A percentile compares a stretch with the other conserved stretches of the same genome.
These are phyloP conservation scores for Synanceia verrucosa DNA, from an alignment of 2,797 vertebrate genomes.

Conservation along the genomic window DNA sequence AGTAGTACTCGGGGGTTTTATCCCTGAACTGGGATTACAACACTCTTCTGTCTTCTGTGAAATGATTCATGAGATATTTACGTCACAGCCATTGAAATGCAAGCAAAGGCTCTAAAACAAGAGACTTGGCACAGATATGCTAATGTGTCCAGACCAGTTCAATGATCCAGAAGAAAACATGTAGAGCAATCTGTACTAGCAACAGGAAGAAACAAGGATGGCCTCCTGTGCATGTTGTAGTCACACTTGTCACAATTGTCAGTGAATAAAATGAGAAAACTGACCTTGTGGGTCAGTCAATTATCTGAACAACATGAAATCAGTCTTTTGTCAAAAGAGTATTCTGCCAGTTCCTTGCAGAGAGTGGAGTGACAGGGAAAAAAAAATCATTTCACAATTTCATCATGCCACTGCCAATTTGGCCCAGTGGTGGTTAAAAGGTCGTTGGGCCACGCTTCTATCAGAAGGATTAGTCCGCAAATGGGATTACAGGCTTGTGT, in stretches of 20 bases:
- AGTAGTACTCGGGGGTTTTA: background rate
- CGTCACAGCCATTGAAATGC: no score
- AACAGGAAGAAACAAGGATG: background rate
- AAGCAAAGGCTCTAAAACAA: slow-evolving; percentile 10
- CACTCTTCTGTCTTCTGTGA: background rate
- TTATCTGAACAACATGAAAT: slow-evolving; percentile 24
- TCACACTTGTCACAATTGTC: background rate
- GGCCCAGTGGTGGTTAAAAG: slow-evolving; percentile 50
- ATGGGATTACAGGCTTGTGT: slow-evolving; percentile 61
- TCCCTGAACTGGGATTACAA: background rate
- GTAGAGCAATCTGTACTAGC: background rate
- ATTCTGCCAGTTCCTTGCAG: slow-evolving; percentile 24
- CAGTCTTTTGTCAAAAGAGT: slow-evolving; percentile 32
- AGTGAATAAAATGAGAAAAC: slow-evolving; percentile 12
- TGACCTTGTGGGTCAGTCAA: slow-evolving; percentile 16
- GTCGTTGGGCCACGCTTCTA: slow-evolving; percentile 47
- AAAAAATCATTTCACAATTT: slow-evolving; percentile 31
- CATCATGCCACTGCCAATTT: slow-evolving; percentile 49
- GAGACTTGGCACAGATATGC: background rate
- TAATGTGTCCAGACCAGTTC: background rate
- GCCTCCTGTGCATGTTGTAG: background rate
- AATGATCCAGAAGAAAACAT: background rate
- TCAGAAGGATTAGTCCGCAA: slow-evolving; percentile 66
- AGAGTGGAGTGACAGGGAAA: slow-evolving; percentile 20
- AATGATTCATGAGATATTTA: background rate